Base-by-base conservation (phyloP, 1,140 invertebrate species). In the Muscidifurax raptorellus region DNA sequence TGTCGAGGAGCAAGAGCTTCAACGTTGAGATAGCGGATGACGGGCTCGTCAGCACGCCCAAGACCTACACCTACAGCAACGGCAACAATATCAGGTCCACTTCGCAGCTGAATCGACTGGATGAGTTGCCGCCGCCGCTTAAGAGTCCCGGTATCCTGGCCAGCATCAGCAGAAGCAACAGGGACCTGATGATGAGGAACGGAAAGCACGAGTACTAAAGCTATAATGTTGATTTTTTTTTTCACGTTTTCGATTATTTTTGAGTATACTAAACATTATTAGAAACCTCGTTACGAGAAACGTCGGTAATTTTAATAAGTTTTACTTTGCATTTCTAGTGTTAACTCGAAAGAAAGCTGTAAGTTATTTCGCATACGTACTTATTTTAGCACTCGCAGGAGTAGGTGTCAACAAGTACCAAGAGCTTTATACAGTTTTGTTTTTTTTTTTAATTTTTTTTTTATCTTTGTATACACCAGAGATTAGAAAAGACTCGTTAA, bases 91-190 rank as follows among this genome's bases (percentile, higher is more conserved):
- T 96, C 91, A 96, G 96, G 87, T 97, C 96, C 0, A 97, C 96
- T 90, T 95, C 96, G 22, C 96, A 97, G 85, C 90, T 97, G 27
- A 95, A 95, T 88, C 93, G 94, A 28, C 90, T 96, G 30, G 94
- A 95, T 86, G 95, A 96, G 87, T 95, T 94, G 30, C 96, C 96
- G 32, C 96, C 96, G 32, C 96, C 96, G 27, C 91, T 97, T 1
- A 97, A 97, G 88, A 97, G 96, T 90, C 97, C 97, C 0, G 96
- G 96, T 59, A 96, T 97, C 80, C 95, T 97, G 7, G 96, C 96
- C 67, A 96, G 96, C 86, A 96, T 97, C 36, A 97, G 95, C 90
- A 94, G 96, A 75, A 97, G 96, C 89, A 96, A 97, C 86, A 94
- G 95, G 80, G 96, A 97, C 90, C 90, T 97, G 10, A 94, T 95